These are phyloP conservation scores for Acrossocheilus fasciatus DNA, from an alignment of 2,797 vertebrate genomes.

Conservation along the genomic window DNA sequence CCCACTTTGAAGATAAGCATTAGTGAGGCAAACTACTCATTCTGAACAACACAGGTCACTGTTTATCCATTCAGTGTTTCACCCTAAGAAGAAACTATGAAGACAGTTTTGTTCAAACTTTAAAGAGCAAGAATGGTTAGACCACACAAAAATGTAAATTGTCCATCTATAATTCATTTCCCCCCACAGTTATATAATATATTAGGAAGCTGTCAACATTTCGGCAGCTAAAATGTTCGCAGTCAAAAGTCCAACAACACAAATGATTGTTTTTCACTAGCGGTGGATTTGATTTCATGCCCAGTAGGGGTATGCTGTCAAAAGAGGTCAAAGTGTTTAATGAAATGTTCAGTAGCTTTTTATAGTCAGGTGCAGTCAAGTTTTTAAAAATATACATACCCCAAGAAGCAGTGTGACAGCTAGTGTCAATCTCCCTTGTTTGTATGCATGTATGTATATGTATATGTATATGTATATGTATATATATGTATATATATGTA, in stretches of 20 bases:
- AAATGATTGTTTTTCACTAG: background rate
- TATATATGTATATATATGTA: no score
- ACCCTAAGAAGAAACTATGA: background rate
- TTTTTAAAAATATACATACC: background rate
- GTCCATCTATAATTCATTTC: background rate
- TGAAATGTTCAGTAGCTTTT: background rate
- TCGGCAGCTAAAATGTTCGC: background rate
- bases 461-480: no score
- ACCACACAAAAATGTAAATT: background rate
- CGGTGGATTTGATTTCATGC: background rate
- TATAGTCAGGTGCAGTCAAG: background rate
- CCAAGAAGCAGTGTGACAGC: background rate
- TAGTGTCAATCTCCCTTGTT: background rate
- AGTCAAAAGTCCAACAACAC: slow-evolving; percentile 3
- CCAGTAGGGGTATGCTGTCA: background rate
- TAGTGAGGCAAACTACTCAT: slow-evolving; percentile 33
- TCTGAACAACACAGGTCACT: slow-evolving; percentile 40
- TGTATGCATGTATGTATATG: background rate
- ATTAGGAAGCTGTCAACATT: background rate
- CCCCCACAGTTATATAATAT: background rate
- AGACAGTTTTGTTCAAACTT: background rate
- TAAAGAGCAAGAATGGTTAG: background rate
- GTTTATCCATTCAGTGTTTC: slow-evolving; percentile 43
- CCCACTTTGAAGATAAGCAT: slow-evolving; percentile 56
- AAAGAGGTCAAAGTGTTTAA: background rate